Evolutionary conservation across 2,888 invertebrate genomes (phyloP), one percentile per base, ranked within the genome.

Genomic region (Eupithecia insigniata): DNA sequence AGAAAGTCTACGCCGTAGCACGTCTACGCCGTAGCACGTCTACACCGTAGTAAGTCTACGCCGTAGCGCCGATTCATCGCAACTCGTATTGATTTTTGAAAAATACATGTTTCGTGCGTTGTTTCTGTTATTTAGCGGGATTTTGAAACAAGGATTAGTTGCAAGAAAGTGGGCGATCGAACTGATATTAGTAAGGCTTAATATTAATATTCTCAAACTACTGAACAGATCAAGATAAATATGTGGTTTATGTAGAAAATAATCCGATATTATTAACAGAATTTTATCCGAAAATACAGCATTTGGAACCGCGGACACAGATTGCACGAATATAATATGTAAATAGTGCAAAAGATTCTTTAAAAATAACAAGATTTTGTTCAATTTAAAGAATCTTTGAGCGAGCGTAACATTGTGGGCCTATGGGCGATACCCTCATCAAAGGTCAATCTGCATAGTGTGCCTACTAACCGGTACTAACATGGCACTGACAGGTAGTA

Each of bases 401-500:
- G 51, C n/a, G 22, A 2, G 46, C n/a, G 46, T 51, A 51, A 0
- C 4, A 22, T 22, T 22, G 10, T 51, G n/a, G n/a, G 51, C 22
- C 51, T 22, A 12, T 51, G 28, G 12, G 55, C 26, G 26, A 26
- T 58, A 8, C 26, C 26, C 58, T 60, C 55, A 14, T 28, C 60
- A 60, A 60, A 51, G 67, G 28, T 62, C 62, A 71, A 71, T 67
- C 67, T 26, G 62, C n/a, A 67, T 67, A 67, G 67, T 67, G 71
- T 32, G 66, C 32, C 32, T 22, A 51, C 30, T 51, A 66, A 55
- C 55, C 5, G 12, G 55, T 26, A 26, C 55, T 55, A 55, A 55
- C 55, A 22, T 16, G 66, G 30, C 34, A 3, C 28, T 36, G 1
- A 26, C 12, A 26, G 30, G 58, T 43, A 66, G 12, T 26, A 34